Base-by-base conservation (phyloP, 2,113 vertebrate genomes). In the Ascaphus truei region DNA sequence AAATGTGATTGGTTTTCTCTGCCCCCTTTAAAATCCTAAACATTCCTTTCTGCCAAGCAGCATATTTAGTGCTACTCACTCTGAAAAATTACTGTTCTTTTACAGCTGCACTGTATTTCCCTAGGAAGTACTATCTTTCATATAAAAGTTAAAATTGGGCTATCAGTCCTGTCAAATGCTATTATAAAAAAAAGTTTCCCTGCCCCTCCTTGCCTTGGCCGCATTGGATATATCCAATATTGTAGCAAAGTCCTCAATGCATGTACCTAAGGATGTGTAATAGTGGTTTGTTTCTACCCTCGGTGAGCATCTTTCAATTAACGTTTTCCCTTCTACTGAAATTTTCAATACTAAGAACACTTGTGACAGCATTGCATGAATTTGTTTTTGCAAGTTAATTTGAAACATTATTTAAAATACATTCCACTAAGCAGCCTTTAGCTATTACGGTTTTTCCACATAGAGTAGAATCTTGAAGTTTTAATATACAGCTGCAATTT, bases 1-100 rank as follows among this genome's bases (percentile, higher is more conserved):
- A 62, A 62, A 62, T 47, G 31, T 47, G 31, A 62, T 62, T 47
- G 39, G 59, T 62, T 60, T 60, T 26, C 36, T 29, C 16, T 60
- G n/a, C 57, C n/a, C 3, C 36, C 25, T 41, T 62, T 47, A 30
- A 62, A 45, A 29, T 47, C 41, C 59, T 47, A 31, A 62, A 47
- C 39, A 41, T 39, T 34, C 25, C 59, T 62, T 20, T 27, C 39
- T 47, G 59, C 25, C 59, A 47, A 20, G 26, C 59, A 20, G 15
- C 39, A 41, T 47, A 20, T 30, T 26, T 25, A 45, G 25, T 30
- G 25, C 9, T 31, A 16, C 26, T 31, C 15, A 30, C 23, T 12
- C 39, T 62, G 59, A 47, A 31, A 62, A 62, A 47, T 45, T 15
- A 47, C 29, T 57, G 26, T 18, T 22, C 10, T 34, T 18, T 22